Percentiles rank a stretch among this genome's conserved stretches.
Conservation (phyloP, 2,888 invertebrate genomes). For the Lamellibrachia satsuma region DNA sequence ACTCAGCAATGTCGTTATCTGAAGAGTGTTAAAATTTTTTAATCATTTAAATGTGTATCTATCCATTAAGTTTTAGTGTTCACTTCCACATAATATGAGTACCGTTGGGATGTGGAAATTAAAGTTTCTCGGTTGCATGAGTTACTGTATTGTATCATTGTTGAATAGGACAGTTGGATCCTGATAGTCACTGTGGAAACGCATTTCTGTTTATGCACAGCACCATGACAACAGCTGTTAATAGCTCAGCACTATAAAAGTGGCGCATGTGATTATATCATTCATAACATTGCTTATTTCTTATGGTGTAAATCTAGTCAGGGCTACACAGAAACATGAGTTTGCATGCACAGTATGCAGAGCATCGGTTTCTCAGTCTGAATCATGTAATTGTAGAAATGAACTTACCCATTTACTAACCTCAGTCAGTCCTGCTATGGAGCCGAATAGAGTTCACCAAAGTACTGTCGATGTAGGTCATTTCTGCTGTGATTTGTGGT, state of each 20-base stretch:
- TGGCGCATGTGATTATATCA: neutral
- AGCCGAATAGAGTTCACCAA: slow-evolving; percentile 2
- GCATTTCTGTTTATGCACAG: slow-evolving; percentile 3
- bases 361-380: neutral
- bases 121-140: neutral
- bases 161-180: slow-evolving; percentile 8
- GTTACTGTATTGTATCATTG: neutral
- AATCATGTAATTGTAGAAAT: neutral
- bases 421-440: neutral
- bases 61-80: neutral
- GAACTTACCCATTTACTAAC: slow-evolving; percentile 6
- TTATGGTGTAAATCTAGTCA: neutral
- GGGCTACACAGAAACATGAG: neutral
- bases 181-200: neutral
- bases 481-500: neutral
- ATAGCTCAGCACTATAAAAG: neutral
- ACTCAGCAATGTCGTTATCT: neutral
- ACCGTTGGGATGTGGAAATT: neutral
- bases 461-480: neutral
- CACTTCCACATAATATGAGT: neutral
- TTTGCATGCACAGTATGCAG: neutral
- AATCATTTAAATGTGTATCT: neutral
- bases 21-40: neutral
- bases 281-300: neutral
- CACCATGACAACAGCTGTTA: slow-evolving; percentile 13